These are phyloP conservation scores for Euzophera pinguis DNA, from an alignment of 2,888 invertebrate genomes.

Conservation along the genomic window DNA sequence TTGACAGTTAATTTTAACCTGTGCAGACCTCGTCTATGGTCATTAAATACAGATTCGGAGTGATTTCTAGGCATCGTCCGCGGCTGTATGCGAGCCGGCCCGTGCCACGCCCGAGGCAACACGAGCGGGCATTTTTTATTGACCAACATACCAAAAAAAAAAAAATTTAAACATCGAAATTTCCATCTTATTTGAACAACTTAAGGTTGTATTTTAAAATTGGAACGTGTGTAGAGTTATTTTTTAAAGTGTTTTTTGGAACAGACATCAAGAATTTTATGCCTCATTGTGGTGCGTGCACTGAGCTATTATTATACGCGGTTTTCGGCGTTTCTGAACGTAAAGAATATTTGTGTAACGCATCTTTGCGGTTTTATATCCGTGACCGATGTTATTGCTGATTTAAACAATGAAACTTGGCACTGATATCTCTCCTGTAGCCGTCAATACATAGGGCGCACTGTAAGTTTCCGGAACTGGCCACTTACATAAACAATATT, in stretches of 20 bases:
- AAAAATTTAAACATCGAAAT: constrained; percentile 5
- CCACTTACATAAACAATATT: no score
- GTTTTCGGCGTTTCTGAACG: constrained; percentile 23
- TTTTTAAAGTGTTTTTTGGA: constrained; percentile 30
- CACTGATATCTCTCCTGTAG: neutral
- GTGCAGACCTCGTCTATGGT: constrained; percentile 13
- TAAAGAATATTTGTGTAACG: constrained; percentile 24
- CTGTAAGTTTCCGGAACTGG: no score
- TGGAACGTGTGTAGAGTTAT: constrained; percentile 1
- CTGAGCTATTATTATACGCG: constrained; percentile 32
- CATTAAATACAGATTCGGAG: constrained; percentile 26
- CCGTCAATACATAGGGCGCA: no score
- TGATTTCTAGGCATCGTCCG: constrained; percentile 23
- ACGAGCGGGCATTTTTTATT: constrained; percentile 24
- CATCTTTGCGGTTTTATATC: constrained; percentile 6
- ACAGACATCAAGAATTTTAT: constrained; percentile 33
- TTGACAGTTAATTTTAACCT: constrained; percentile 27
- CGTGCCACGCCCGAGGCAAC: constrained; percentile 38
- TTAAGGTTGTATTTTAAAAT: constrained; percentile 15
- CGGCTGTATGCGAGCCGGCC: constrained; percentile 29
- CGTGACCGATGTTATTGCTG: neutral
- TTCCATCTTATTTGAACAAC: constrained; percentile 6
- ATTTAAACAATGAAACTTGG: neutral
- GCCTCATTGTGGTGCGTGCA: constrained; percentile 34
- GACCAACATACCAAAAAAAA: constrained; percentile 14